phyloP scores from a whole-genome alignment of 2,113 vertebrate species.

The Oxygymnocypris stewartii region DNA sequence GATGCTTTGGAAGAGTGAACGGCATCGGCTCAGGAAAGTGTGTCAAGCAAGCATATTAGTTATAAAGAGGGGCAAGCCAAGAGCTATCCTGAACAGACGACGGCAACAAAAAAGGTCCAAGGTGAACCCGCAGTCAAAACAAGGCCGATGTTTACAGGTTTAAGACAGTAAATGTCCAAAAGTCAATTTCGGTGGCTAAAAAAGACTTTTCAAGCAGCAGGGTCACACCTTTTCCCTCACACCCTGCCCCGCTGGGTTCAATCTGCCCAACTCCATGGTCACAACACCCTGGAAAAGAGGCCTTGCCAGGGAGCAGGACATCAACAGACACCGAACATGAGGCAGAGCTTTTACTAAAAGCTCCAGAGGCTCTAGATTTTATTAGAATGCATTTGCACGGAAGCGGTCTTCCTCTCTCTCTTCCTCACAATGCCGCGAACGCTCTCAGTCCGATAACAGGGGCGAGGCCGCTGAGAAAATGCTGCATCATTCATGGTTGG shows the following conservation, averaged over 20 bases:
- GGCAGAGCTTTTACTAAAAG: conserved; percentile 45
- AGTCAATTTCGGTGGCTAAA: not conserved
- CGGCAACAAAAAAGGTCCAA: not conserved
- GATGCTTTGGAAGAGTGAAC: conserved; percentile 62
- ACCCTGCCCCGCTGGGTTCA: conserved; percentile 68
- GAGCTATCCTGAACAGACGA: conserved; percentile 20
- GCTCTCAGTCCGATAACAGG: conserved; percentile 1
- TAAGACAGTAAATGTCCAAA: not conserved
- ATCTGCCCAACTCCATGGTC: conserved; percentile 70
- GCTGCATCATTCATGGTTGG: conserved; percentile 28
- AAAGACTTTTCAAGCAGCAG: conserved; percentile 42
- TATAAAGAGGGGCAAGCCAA: conserved; percentile 41
- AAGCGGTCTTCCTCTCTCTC: conserved; percentile 14
- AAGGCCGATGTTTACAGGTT: conserved; percentile 18
- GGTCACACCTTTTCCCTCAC: conserved; percentile 53
- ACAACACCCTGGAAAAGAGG: conserved; percentile 57
- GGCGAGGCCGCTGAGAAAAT: conserved; percentile 32
- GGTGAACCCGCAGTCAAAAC: conserved; percentile 35
- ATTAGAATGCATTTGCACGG: conserved; percentile 12
- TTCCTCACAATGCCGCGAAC: conserved; percentile 1
- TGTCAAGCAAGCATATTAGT: conserved; percentile 65
- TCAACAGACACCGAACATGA: conserved; percentile 48
- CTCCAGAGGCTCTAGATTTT: conserved; percentile 34
- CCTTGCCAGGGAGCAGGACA: conserved; percentile 58
- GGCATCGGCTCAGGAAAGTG: conserved; percentile 55